These are phyloP conservation scores for Bradypodion pumilum DNA, from an alignment of 2,797 vertebrate species.

Conservation along the genomic window DNA sequence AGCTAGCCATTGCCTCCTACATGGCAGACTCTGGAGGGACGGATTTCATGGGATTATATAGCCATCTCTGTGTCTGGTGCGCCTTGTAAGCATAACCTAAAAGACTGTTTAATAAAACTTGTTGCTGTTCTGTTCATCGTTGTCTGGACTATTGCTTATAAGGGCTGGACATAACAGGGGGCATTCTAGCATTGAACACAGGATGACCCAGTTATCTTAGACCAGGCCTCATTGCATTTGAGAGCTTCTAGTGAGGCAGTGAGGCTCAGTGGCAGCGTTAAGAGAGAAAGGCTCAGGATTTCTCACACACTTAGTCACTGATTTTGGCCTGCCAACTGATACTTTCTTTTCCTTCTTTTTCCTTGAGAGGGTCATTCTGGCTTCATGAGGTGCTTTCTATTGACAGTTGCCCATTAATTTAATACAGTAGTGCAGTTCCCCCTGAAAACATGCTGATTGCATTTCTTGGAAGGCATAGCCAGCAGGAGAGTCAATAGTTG, in stretches of 20 bases:
- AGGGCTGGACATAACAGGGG: too few species aligned
- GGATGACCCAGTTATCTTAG: conserved; percentile 7
- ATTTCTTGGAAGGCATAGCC: neutral
- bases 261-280: neutral
- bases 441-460: neutral
- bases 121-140: too few species aligned
- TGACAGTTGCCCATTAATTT: neutral
- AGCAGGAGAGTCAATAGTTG: neutral
- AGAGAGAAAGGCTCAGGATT: neutral
- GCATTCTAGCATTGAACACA: conserved; percentile 10
- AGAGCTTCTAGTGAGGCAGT: conserved; percentile 22
- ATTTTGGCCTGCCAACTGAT: neutral
- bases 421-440: too few species aligned
- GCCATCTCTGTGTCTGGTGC: too few species aligned
- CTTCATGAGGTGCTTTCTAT: neutral
- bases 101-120: too few species aligned
- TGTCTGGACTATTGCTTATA: too few species aligned
- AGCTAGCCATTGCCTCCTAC: too few species aligned
- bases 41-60: too few species aligned
- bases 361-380: too few species aligned
- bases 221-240: conserved; percentile 6
- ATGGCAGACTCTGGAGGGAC: too few species aligned
- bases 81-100: too few species aligned
- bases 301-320: neutral
- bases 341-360: neutral